A percentile compares a stretch with the other conserved stretches of the same genome.
phyloP scores from a whole-genome alignment of 2,888 invertebrate species.

The Eupelmus urozonus region DNA sequence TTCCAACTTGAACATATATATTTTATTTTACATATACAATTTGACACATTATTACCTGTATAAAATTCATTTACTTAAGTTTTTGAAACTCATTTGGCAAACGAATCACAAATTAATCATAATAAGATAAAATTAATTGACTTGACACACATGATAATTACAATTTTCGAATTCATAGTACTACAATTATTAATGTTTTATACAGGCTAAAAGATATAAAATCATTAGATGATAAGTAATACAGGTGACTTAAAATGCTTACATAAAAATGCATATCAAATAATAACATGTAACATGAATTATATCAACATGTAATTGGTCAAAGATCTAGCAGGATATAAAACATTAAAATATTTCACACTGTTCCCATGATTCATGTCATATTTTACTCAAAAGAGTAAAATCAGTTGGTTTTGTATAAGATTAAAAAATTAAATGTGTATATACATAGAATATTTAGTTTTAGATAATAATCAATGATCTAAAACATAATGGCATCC shows the following conservation, averaged over 20 bases:
- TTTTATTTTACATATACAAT: conserved; percentile 52
- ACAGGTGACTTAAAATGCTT: conserved; percentile 47
- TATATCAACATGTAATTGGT: conserved; percentile 46
- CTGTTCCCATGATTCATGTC: conserved; percentile 49
- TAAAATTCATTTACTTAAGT: conserved; percentile 42
- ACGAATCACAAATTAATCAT: conserved; percentile 39
- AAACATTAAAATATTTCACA: conserved; percentile 53
- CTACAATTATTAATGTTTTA: conserved; percentile 36
- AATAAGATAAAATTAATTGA: conserved; percentile 49
- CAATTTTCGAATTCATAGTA: conserved; percentile 24
- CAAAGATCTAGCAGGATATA: conserved; percentile 49
- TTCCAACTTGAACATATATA: conserved; percentile 52
- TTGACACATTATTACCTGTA: conserved; percentile 57
- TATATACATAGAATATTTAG: conserved; percentile 53
- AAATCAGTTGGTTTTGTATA: conserved; percentile 53
- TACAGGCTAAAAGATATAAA: conserved; percentile 42
- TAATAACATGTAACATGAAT: conserved; percentile 43
- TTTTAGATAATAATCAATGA: conserved; percentile 35
- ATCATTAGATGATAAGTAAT: conserved; percentile 32
- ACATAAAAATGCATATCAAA: conserved; percentile 53
- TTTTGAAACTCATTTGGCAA: conserved; percentile 24
- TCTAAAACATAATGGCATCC: conserved; percentile 4
- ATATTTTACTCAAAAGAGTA: conserved; percentile 59
- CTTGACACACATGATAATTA: conserved; percentile 40
- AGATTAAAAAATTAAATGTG: conserved; percentile 54